Conservation (phyloP, 2,113 vertebrate genomes). For the Odocoileus virginianus region DNA sequence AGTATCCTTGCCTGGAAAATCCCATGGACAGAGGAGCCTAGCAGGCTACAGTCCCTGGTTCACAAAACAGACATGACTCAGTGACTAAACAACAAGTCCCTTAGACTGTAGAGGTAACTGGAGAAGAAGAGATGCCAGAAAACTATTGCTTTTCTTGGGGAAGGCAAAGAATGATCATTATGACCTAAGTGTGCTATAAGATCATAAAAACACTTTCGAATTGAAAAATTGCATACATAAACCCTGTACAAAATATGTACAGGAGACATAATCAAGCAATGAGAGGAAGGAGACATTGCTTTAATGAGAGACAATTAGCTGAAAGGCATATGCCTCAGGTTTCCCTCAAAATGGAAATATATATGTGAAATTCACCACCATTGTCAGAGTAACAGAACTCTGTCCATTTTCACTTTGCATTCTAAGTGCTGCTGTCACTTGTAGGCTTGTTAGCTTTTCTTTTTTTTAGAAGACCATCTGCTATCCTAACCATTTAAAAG, state of each 20-base stretch:
- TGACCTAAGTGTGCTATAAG: neutral
- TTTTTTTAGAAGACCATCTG: slow-evolving; percentile 39
- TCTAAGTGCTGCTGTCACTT: slow-evolving; percentile 53
- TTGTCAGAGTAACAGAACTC: slow-evolving; percentile 24
- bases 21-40: neutral
- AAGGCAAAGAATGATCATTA: neutral
- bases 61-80: neutral
- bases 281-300: neutral
- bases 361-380: slow-evolving; percentile 7
- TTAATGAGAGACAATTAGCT: slow-evolving; percentile 15
- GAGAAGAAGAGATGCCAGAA: neutral
- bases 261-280: neutral
- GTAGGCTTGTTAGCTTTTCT: slow-evolving; percentile 59
- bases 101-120: neutral
- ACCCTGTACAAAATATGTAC: neutral
- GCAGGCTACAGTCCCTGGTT: neutral
- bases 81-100: neutral
- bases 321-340: slow-evolving; percentile 2
- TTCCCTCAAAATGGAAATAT: slow-evolving; percentile 42
- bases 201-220: slow-evolving; percentile 18
- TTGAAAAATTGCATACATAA: slow-evolving; percentile 45
- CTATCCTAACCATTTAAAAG: slow-evolving; percentile 49
- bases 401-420: slow-evolving; percentile 54
- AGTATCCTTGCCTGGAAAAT: neutral
- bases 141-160: neutral